These are phyloP conservation scores for Pipra filicauda DNA, from an alignment of 2,113 vertebrate species.

Conservation along the genomic window DNA sequence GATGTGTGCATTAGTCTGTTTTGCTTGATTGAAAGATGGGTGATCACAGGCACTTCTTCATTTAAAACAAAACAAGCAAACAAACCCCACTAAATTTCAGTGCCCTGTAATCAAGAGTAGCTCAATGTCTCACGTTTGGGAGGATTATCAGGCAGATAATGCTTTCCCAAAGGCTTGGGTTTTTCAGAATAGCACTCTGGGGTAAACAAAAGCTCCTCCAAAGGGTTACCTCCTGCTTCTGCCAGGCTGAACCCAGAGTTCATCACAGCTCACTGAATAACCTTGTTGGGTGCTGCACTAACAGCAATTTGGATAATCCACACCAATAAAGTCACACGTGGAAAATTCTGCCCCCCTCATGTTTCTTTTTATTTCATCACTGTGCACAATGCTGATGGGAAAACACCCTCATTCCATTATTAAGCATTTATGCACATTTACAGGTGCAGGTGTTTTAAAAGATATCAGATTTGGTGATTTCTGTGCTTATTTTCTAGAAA, in stretches of 20 bases:
- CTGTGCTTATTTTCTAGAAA: background rate
- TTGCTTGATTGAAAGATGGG: background rate
- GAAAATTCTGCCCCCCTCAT: background rate
- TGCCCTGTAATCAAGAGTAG: background rate
- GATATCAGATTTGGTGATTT: background rate
- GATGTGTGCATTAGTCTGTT: background rate
- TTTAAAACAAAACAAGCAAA: background rate
- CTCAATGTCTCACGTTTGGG: background rate
- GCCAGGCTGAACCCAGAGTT: background rate
- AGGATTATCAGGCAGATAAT: background rate
- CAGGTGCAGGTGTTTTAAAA: rapidly evolving
- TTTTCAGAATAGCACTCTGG: background rate
- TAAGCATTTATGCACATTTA: background rate
- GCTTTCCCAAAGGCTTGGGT: background rate
- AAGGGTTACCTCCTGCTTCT: background rate
- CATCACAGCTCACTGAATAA: background rate
- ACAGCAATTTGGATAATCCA: background rate
- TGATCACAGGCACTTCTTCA: background rate
- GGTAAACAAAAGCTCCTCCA: background rate
- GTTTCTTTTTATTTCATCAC: background rate
- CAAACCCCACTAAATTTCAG: background rate
- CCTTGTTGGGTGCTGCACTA: background rate
- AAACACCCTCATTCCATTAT: background rate
- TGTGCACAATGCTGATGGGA: background rate
- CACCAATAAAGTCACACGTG: background rate